Evolutionary conservation across 2,888 invertebrate species (phyloP).

Genomic region (Isotomurus palustris): DNA sequence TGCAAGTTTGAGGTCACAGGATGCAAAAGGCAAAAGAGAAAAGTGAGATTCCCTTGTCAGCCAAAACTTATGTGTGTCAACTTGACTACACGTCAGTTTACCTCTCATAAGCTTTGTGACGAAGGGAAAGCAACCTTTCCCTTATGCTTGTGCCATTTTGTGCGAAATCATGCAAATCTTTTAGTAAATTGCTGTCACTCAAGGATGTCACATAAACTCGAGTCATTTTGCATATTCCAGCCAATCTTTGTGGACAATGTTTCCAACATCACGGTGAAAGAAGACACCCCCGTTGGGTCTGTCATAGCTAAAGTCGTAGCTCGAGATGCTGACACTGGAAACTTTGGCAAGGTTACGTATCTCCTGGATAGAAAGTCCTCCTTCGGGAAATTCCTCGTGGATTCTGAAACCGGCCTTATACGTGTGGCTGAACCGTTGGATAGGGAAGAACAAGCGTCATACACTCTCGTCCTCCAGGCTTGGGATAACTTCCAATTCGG

Average conservation of each 20-base stretch:
- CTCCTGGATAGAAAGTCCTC: conserved; percentile 78
- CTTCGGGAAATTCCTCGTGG: conserved; percentile 64
- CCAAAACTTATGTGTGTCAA: too few species aligned
- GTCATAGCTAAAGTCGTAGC: conserved; percentile 81
- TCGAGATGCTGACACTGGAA: conserved; percentile 77
- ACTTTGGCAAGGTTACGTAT: conserved; percentile 80
- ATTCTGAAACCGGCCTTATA: conserved; percentile 74
- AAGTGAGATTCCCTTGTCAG: too few species aligned
- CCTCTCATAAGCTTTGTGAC: too few species aligned
- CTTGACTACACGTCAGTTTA: too few species aligned
- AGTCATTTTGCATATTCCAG: conserved; percentile 1
- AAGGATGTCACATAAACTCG: neutral
- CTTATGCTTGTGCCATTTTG: neutral
- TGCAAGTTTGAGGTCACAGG: too few species aligned
- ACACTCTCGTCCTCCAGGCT: conserved; percentile 83
- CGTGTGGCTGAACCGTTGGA: conserved; percentile 63
- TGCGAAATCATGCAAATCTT: neutral
- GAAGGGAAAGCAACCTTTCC: too few species aligned
- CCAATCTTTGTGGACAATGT: conserved; percentile 37
- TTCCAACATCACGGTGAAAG: conserved; percentile 54
- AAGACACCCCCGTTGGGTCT: conserved; percentile 76
- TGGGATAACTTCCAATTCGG: conserved; percentile 80
- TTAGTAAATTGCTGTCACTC: neutral
- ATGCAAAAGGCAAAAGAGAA: too few species aligned
- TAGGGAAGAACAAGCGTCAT: conserved; percentile 73